phyloP scores from a whole-genome alignment of 2,113 vertebrate species.

The Stercorarius parasiticus region DNA sequence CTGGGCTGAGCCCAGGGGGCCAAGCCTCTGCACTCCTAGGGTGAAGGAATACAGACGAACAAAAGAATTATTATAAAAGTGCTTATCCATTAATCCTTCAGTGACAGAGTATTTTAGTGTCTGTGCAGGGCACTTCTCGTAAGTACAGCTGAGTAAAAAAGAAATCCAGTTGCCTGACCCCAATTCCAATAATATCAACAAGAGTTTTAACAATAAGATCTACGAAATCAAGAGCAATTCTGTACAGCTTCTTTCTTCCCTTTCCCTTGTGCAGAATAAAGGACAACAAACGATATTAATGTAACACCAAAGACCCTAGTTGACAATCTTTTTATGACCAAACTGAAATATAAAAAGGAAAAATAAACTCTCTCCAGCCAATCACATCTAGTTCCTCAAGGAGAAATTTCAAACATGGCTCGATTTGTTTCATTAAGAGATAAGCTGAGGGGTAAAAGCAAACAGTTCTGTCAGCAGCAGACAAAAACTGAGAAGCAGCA shows the following conservation, averaged over 20 bases:
- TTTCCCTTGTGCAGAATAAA: background rate
- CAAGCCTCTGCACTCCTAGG: background rate
- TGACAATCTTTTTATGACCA: background rate
- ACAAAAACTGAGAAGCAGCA: background rate
- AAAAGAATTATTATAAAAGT: background rate
- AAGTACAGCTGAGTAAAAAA: background rate
- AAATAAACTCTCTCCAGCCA: background rate
- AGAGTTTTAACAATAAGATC: background rate
- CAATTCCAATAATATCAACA: background rate
- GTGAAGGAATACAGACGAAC: background rate
- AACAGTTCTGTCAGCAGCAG: background rate
- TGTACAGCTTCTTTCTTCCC: background rate
- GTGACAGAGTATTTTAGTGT: background rate
- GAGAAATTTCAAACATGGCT: background rate
- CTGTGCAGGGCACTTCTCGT: background rate
- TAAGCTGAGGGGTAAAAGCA: background rate
- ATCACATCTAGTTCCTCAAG: background rate
- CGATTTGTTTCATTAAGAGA: background rate
- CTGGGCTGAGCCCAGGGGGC: accelerated
- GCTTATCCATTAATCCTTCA: background rate
- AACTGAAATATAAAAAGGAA: background rate
- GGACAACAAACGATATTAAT: background rate
- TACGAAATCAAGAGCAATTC: background rate
- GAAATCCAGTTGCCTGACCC: background rate
- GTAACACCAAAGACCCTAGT: background rate